Evolutionary conservation across 2,888 invertebrate species (phyloP), one percentile per base, ranked within the genome.

Genomic region (Apocheima hispidaria): DNA sequence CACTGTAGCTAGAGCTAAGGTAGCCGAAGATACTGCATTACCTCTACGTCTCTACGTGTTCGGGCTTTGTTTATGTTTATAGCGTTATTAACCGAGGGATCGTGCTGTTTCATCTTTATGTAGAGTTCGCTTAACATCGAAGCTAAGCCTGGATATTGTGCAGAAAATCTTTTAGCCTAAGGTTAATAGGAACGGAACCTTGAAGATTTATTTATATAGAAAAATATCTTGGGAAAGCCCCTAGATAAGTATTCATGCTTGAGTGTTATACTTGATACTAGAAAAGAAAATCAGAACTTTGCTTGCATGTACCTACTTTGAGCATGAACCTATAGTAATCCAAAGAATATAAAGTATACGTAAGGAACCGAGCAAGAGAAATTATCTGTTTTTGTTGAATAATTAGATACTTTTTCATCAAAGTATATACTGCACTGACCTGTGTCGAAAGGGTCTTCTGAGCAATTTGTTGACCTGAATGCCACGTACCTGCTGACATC

Each of bases 11-110:
- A 20, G 41, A 56, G 44, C 44, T 16, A 28, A 36, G 33, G 67
- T 71, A 70, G 69, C 64, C 20, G 35, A 54, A 46, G 41, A 68
- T 66, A 70, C 67, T 73, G 74, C 73, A 75, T 72, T 73, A 74
- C 61, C 33, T 58, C 38, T 68, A 71, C 71, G 67, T 69, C 68
- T 68, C 60, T 73, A 72, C 74, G 68, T 71, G 71, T 69, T 71
- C 50, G 50, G 35, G 52, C 63, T 71, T 66, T 69, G 69, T 75
- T 72, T 73, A 70, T 59, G 65, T 72, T 73, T 73, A 77, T 68
- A 69, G 60, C 50, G 26, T 59, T 63, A 69, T 70, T 75, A 73
- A 71, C 69, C 68, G 65, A 63, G 61, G 38, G 46, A 49, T 60
- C 53, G 62, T 70, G 60, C 61, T 58, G 56, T 65, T 62, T 41